These are phyloP conservation scores for Drosophila mimica DNA, from an alignment of 2,888 invertebrate genomes.

Conservation along the genomic window DNA sequence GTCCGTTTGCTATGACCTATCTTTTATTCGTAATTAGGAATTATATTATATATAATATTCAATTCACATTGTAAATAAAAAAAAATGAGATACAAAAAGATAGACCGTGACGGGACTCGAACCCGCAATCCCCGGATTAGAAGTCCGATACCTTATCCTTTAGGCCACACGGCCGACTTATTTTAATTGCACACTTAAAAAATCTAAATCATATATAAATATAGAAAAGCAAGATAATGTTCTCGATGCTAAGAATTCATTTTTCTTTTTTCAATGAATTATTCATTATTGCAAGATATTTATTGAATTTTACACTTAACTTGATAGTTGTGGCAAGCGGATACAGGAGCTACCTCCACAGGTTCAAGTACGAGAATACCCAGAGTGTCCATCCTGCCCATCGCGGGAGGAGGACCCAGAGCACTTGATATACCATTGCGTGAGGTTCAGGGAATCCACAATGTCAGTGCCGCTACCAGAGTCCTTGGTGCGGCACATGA, in stretches of 20 bases:
- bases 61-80: not conserved
- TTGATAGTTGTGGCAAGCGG: not conserved
- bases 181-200: not conserved
- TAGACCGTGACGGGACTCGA: constrained; percentile 39
- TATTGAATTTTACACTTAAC: not conserved
- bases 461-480: too few relatives aligned
- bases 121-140: constrained; percentile 37
- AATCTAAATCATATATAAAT: not conserved
- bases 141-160: constrained; percentile 41
- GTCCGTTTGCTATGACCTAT: not conserved
- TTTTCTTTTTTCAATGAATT: not conserved
- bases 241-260: not conserved
- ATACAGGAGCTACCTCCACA: too few relatives aligned
- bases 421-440: too few relatives aligned
- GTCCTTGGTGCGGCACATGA: too few relatives aligned
- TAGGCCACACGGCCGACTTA: constrained; percentile 7
- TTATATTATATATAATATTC: too few relatives aligned
- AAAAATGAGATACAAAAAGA: constrained; percentile 15
- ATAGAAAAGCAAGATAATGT: not conserved
- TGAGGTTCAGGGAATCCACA: too few relatives aligned
- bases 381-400: too few relatives aligned
- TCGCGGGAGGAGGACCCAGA: too few relatives aligned
- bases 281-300: not conserved
- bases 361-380: too few relatives aligned
- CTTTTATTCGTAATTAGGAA: not conserved